These are phyloP conservation scores for Sialis lutaria DNA, from an alignment of 2,888 invertebrate genomes.

Conservation along the genomic window DNA sequence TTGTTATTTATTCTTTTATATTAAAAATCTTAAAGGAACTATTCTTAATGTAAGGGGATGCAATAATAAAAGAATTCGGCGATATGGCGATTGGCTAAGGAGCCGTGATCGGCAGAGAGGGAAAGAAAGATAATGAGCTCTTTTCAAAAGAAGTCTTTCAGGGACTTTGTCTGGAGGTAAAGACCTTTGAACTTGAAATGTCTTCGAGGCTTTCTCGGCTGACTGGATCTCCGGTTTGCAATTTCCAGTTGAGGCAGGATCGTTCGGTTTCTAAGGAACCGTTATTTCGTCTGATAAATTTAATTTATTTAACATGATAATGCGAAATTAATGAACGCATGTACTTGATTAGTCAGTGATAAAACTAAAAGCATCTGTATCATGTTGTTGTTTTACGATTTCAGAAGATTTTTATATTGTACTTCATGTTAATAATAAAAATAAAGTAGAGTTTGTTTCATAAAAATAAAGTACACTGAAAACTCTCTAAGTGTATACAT, in stretches of 20 bases:
- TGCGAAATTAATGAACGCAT: not conserved
- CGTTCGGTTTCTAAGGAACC: too few relatives aligned
- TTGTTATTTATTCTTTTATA: not conserved
- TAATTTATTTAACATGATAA: not conserved
- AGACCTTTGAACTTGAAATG: not conserved
- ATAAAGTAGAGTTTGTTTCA: too few relatives aligned
- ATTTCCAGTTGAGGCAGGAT: too few relatives aligned
- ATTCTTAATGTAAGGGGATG: not conserved
- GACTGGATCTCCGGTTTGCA: too few relatives aligned
- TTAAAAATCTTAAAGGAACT: not conserved
- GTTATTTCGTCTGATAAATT: not conserved
- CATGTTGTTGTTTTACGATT: too few relatives aligned
- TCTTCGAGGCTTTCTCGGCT: not conserved
- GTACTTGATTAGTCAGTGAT: not conserved
- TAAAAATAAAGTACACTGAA: too few relatives aligned
- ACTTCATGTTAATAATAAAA: too few relatives aligned
- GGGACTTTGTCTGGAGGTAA: not conserved
- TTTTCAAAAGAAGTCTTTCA: not conserved
- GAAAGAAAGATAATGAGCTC: not conserved
- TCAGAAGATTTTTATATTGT: too few relatives aligned
- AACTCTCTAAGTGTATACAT: too few relatives aligned
- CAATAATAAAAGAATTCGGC: not conserved
- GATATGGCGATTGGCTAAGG: not conserved
- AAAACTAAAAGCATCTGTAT: too few relatives aligned
- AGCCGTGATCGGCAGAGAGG: not conserved